Base-by-base conservation (phyloP, 2,888 invertebrate species). In the Scaptomyza caliginosa region DNA sequence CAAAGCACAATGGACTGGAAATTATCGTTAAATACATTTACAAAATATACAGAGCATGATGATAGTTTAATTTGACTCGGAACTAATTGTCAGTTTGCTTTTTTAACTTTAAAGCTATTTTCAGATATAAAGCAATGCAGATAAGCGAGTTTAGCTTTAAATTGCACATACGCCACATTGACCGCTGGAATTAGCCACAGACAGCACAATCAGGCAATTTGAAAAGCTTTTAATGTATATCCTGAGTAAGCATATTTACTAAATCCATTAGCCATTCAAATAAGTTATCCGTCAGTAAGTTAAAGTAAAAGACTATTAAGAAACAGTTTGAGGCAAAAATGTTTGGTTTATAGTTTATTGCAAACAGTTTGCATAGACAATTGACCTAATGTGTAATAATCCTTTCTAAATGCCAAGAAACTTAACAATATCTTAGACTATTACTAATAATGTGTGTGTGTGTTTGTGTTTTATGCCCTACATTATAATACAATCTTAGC, bases 181-280 rank as follows among this genome's bases (percentile, higher is more conserved):
- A 13, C 10, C 48, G 19, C n/a, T 8, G 34, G 21, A 13, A 13
- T 19, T 3, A 23, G 21, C 36, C 19, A 49, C 36, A 11, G 0
- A 2, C 16, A 7, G 5, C 19, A 8, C 8, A 32, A 8, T 17
- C n/a, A 17, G 21, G 24, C 43, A 17, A 51, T 4, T 28, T 1
- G 8, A 2, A 7, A 45, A 50, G 57, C 39, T 40, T 8, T 1
- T 16, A 32, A n/a, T 36, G 3, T 36, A 21, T 17, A 13, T 5
- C 24, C 30, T 58, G 57, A 30, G 42, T 45, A 38, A 21, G 57
- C 74, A 54, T 54, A 84, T 65, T 60, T 50, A 52, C 60, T 34
- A 72, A 76, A 65, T 57, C 80, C 63, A 74, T 78, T 69, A 54
- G 68, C 60, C 58, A 69, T 19, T 8, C 0, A 19, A 28, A 28